Percentiles rank a stretch among this genome's conserved stretches.
Evolutionary conservation across 2,797 vertebrate species (phyloP).

Genomic region (Monodelphis domestica): DNA sequence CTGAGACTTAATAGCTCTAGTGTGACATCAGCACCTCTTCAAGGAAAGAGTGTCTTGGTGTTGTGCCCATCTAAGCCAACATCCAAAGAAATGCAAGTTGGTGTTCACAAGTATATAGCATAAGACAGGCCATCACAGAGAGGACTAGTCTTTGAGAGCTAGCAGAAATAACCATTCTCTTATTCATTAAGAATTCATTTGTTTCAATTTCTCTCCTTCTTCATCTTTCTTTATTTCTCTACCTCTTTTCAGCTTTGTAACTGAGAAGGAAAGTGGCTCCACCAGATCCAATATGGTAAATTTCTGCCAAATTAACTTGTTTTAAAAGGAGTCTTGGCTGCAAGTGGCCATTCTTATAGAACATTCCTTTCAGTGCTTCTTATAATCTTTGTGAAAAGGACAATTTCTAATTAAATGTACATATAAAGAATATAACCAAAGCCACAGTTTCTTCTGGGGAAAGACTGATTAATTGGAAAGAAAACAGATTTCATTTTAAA

Average conservation of each 20-base stretch:
- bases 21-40: conserved; percentile 56
- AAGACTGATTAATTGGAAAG: conserved; percentile 38
- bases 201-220: conserved; percentile 65
- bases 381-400: conserved; percentile 62
- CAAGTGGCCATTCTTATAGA: conserved; percentile 62
- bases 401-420: conserved; percentile 70
- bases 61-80: conserved; percentile 63
- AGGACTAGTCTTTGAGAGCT: conserved; percentile 68
- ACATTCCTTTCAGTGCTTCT: conserved; percentile 69
- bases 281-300: conserved; percentile 62
- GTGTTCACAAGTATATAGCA: conserved; percentile 73
- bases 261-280: conserved; percentile 63
- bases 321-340: conserved; percentile 67
- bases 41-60: conserved; percentile 70
- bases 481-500: conserved; percentile 13
- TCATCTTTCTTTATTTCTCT: conserved; percentile 61
- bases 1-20: conserved; percentile 63
- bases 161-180: conserved; percentile 69
- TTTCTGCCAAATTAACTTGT: conserved; percentile 75
- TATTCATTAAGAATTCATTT: conserved; percentile 75
- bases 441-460: conserved; percentile 47
- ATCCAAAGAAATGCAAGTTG: conserved; percentile 68
- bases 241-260: conserved; percentile 69
- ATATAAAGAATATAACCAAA: conserved; percentile 66
- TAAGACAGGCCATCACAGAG: conserved; percentile 69